Evolutionary conservation across 2,888 invertebrate genomes (phyloP), one percentile per base, ranked within the genome.

Genomic region (Xanthorhoe designata): DNA sequence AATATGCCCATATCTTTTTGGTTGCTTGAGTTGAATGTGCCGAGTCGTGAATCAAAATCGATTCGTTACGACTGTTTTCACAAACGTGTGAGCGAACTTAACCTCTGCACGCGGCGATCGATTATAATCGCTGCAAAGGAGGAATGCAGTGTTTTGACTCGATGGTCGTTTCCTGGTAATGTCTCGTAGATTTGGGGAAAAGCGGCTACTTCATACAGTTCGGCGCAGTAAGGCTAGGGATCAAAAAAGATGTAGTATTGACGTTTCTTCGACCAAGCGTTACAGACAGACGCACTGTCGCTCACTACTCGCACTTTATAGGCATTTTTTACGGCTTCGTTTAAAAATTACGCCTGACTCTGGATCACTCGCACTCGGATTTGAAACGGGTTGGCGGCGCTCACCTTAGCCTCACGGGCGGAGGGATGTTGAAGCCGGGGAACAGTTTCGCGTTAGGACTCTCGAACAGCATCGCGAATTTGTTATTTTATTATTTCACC

Each of bases 391-490:
- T 42, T 13, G 10, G 3, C 2, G 9, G 62, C 63, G 73, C 91
- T 91, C 87, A 94, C 94, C 94, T 94, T 86, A 94, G 89, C 86
- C 94, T 87, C 70, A 96, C 94, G 76, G 96, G 96, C 85, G 96
- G 96, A 81, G 96, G 96, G 86, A 96, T 95, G 89, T 95, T 95
- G 90, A 96, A 96, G 79, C 93, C 92, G 79, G 95, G 95, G 88
- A 94, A 95, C 87, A 95, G 94, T 91, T 96, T 94, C 89, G 96
- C 96, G 84, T 95, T 94, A 84, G 96, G 95, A 94, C 94, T 96
- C 91, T 96, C 96, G 89, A 96, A 96, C 89, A 96, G 92, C 96
- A 96, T 96, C 87, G 89, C 88, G 88, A 83, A 80, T 84, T 83
- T 85, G 84, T 83, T 82, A 17, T 83, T 81, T 83, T 87, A 68